Percentiles rank a stretch among this genome's conserved stretches.
Conservation (phyloP, 2,797 vertebrate species). For the Enteromius mattozi region DNA sequence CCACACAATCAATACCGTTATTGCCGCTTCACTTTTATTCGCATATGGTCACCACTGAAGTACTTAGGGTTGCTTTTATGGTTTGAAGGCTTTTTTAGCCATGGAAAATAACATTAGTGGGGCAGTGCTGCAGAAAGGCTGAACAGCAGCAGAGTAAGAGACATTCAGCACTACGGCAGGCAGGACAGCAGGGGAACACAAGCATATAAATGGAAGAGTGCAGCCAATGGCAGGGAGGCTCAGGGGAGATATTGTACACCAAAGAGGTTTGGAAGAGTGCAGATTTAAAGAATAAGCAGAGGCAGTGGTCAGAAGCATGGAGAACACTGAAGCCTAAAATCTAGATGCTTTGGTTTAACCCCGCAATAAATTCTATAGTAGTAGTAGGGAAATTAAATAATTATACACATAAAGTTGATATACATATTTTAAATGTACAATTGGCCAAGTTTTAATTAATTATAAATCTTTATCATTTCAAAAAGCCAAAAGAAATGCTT, state of each 20-base stretch:
- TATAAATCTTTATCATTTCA: not conserved
- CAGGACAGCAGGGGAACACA: constrained; percentile 24
- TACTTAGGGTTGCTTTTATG: constrained; percentile 45
- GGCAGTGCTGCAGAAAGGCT: constrained; percentile 40
- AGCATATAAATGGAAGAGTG: constrained; percentile 44
- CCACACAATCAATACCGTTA: constrained; percentile 19
- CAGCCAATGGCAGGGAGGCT: constrained; percentile 38
- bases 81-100: constrained; percentile 37
- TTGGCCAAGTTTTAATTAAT: not conserved
- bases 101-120: constrained; percentile 34
- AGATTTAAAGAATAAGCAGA: constrained; percentile 26
- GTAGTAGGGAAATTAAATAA: not conserved
- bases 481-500: not conserved
- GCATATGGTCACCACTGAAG: constrained; percentile 18
- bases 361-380: not conserved
- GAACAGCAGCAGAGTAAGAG: constrained; percentile 12
- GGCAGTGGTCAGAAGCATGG: not conserved
- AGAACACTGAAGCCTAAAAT: not conserved
- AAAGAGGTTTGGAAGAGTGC: constrained; percentile 26
- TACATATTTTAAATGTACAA: not conserved
- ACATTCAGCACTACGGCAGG: not conserved
- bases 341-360: not conserved
- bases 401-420: not conserved
- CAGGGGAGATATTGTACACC: constrained; percentile 44
- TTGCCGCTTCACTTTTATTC: constrained; percentile 31